Evolutionary conservation across 2,888 invertebrate species (phyloP).

Genomic region (Sarcophaga rosellei): DNA sequence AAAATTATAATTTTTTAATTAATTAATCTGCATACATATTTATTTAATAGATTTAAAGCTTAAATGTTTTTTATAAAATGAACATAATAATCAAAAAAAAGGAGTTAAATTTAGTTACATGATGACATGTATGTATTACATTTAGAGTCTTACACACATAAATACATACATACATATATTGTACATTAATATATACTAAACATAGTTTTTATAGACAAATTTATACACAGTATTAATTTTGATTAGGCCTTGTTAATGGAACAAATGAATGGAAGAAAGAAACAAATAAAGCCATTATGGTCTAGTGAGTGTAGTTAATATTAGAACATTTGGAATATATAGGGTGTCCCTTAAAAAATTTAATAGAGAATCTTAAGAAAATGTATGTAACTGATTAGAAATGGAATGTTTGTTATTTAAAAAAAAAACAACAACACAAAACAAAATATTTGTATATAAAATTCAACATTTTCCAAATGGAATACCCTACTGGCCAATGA

Average conservation of each 20-base stretch:
- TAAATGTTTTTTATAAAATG: neutral
- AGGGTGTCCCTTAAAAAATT: neutral
- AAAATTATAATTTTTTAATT: no score
- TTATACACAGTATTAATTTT: constrained; percentile 36
- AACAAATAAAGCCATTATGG: neutral
- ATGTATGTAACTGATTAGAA: no score
- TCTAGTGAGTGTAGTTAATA: neutral
- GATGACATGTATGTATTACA: neutral
- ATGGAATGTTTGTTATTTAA: no score
- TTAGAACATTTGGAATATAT: neutral
- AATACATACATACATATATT: neutral
- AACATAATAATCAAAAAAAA: neutral
- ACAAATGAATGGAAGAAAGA: constrained; percentile 17
- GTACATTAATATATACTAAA: neutral
- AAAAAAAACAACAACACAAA: no score
- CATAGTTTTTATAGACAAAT: constrained; percentile 19
- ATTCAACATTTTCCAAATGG: no score
- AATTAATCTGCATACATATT: no score
- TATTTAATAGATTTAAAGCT: neutral
- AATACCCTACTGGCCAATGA: no score
- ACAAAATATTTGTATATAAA: no score
- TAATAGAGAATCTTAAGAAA: neutral
- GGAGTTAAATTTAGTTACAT: neutral
- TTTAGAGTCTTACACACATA: constrained; percentile 4
- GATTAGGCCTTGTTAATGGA: constrained; percentile 31